Evolutionary conservation across 2,113 vertebrate genomes (phyloP).

Genomic region (Protobothrops mucrosquamatus): DNA sequence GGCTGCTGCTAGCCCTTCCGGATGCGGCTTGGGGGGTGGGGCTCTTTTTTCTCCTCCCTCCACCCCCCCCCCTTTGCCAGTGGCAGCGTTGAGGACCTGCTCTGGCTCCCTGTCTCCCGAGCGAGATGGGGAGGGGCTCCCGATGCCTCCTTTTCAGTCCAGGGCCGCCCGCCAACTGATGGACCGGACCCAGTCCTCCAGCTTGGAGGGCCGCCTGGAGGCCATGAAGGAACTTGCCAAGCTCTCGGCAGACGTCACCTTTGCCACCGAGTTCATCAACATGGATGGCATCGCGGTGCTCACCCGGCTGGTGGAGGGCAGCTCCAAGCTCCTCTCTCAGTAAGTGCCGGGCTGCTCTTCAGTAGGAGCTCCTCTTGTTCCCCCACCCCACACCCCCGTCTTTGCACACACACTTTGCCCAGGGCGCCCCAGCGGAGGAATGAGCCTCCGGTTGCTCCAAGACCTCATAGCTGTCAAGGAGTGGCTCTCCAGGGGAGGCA

Average conservation of each 20-base stretch:
- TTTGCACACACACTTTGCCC: too few species aligned
- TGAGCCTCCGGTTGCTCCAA: neutral
- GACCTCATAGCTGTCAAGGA: neutral
- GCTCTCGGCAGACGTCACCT: slow-evolving; percentile 92
- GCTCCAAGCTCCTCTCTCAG: slow-evolving; percentile 87
- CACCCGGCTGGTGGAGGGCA: slow-evolving; percentile 91
- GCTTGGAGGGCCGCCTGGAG: slow-evolving; percentile 90
- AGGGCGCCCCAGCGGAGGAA: neutral
- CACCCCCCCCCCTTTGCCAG: fast-evolving
- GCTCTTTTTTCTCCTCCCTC: neutral
- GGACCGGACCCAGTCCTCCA: slow-evolving; percentile 90
- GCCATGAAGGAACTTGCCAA: slow-evolving; percentile 97
- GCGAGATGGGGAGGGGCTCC: slow-evolving; percentile 6
- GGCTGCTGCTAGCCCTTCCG: neutral
- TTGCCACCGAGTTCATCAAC: slow-evolving; percentile 96
- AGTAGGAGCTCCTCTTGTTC: neutral
- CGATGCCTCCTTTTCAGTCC: slow-evolving; percentile 68
- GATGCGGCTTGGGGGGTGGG: neutral
- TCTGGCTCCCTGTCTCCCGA: neutral
- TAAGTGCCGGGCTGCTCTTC: slow-evolving; percentile 49
- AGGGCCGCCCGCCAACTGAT: slow-evolving; percentile 95
- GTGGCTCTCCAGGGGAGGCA: neutral
- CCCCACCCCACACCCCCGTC: fast-evolving
- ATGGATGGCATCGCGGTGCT: slow-evolving; percentile 95
- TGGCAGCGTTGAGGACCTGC: neutral